Evolutionary conservation across 2,113 vertebrate species (phyloP).

Genomic region (Oenanthe melanoleuca): DNA sequence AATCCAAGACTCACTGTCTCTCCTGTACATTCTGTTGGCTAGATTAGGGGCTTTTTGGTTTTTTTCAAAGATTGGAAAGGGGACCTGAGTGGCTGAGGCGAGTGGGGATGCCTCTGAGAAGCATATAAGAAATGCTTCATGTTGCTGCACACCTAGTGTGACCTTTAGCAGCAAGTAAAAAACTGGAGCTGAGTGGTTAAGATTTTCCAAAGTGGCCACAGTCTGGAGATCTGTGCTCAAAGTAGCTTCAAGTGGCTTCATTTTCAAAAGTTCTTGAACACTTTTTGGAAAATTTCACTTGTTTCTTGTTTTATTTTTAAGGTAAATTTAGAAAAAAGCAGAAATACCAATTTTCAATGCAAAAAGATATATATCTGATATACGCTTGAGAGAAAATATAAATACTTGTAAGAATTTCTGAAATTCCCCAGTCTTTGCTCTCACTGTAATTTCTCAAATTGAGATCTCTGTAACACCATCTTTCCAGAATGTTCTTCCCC

Average conservation of each 20-base stretch:
- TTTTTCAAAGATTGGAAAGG: background rate
- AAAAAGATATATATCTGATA: background rate
- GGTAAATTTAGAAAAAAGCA: background rate
- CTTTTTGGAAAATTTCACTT: background rate
- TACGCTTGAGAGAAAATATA: background rate
- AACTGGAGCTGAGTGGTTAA: background rate
- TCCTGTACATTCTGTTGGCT: background rate
- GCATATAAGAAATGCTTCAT: background rate
- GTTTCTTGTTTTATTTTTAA: background rate
- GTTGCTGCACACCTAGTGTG: background rate
- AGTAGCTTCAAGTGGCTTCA: background rate
- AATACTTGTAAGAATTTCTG: background rate
- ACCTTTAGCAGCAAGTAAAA: background rate
- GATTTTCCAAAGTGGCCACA: background rate
- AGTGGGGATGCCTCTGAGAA: background rate
- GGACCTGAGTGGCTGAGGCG: background rate
- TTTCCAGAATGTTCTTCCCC: background rate
- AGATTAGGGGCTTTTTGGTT: background rate
- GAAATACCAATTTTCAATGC: background rate
- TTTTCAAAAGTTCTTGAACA: background rate
- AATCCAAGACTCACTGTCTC: background rate
- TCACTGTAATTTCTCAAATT: background rate
- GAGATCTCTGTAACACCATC: background rate
- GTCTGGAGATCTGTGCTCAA: background rate
- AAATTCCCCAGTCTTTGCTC: background rate